Base-by-base conservation (phyloP, 2,113 vertebrate genomes). In the Semicossyphus pulcher region DNA sequence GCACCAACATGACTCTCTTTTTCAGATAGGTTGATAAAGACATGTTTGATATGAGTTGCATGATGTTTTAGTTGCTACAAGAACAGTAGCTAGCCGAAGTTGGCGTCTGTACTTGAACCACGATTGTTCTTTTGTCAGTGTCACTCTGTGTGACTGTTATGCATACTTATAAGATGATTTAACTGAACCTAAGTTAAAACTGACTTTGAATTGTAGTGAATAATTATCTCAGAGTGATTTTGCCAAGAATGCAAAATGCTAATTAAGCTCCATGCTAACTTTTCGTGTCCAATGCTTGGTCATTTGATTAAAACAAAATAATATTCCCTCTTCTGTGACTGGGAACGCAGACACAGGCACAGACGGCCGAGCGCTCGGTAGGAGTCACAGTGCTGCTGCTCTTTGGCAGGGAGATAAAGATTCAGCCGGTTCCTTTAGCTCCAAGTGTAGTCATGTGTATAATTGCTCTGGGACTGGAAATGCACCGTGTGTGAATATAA, bases 381-480 rank as follows among this genome's bases (percentile, higher is more conserved):
- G 91, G 89, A 88, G 71, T 59, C 66, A 32, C 49, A 26, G 60
- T 74, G 76, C 72, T 83, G 86, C 83, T 81, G 84, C 90, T 89
- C 90, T 71, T 86, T 88, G 88, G 85, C 57, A 85, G 79, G n/a
- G 79, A 84, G 90, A 93, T 92, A 92, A 92, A 95, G 93, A 68
- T 85, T 86, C 84, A 78, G 51, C 67, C 75, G 86, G 51, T 90
- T 90, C 90, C 71, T 81, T 88, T 90, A 86, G 60, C 89, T 94
- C 92, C 92, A 92, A 92, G 77, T 82, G 90, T 93, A 86, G 85
- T 92, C 87, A 91, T 89, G 76, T 93, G 87, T 29, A 51, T 93
- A 91, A 94, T 94, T 94, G 87, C 90, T 85, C 71, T 92, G 87
- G 93, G 91, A 91, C 86, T 74, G 59, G 89, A 89, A 93, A 91